Evolutionary conservation across 1,140 invertebrate species (phyloP).

Genomic region (Triops longicaudatus): DNA sequence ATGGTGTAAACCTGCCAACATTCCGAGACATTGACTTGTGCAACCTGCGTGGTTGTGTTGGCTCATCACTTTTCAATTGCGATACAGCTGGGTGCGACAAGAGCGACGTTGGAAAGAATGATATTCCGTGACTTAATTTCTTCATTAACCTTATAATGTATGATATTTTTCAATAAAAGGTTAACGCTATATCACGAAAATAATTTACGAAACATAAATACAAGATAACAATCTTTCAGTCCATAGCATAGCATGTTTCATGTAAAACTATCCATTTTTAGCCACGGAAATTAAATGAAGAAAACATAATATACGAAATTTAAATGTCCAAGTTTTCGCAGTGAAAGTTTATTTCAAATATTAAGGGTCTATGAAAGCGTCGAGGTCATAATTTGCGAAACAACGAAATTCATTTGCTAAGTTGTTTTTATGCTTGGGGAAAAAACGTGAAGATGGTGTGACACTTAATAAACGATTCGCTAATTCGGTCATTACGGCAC

Average conservation of each 20-base stretch:
- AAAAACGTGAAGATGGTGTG: conserved; percentile 50
- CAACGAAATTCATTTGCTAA: conserved; percentile 86
- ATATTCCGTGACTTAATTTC: conserved; percentile 18
- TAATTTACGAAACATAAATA: too few relatives aligned
- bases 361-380: not conserved
- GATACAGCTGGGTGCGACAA: conserved; percentile 26
- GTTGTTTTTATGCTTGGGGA: conserved; percentile 75
- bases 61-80: conserved; percentile 28
- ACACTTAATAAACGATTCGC: conserved; percentile 50
- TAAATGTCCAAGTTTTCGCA: too few relatives aligned
- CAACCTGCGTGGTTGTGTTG: conserved; percentile 30
- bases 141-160: not conserved
- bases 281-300: too few relatives aligned
- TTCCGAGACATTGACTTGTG: conserved; percentile 31
- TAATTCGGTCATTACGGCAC: conserved; percentile 63
- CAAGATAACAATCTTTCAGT: too few relatives aligned
- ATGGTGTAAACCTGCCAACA: conserved; percentile 28
- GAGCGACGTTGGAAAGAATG: conserved; percentile 25
- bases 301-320: too few relatives aligned
- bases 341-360: not conserved
- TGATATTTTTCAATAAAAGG: too few relatives aligned
- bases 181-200: too few relatives aligned
- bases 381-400: conserved; percentile 73
- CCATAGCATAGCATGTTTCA: too few relatives aligned
- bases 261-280: too few relatives aligned